phyloP scores from a whole-genome alignment of 2,888 invertebrate genomes.

The Rhamphomyia laevipes region DNA sequence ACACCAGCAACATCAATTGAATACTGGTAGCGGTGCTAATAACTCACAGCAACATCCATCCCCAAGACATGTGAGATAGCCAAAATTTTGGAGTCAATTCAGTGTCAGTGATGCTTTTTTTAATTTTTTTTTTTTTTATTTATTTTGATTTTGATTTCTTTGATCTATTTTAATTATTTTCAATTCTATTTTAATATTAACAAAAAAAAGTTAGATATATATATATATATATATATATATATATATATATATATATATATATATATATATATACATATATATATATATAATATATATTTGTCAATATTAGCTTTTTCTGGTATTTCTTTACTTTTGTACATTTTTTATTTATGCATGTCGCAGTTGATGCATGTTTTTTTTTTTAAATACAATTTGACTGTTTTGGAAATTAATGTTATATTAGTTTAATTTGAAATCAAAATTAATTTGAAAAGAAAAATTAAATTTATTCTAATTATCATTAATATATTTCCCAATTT shows the following conservation, averaged over 20 bases:
- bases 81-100: slow-evolving; percentile 40
- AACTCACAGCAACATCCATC: slow-evolving; percentile 30
- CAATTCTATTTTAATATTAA: slow-evolving; percentile 10
- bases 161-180: slow-evolving; percentile 25
- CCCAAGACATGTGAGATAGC: slow-evolving; percentile 41
- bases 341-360: not conserved
- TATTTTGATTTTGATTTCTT: slow-evolving; percentile 42
- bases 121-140: slow-evolving; percentile 35
- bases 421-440: slow-evolving; percentile 29
- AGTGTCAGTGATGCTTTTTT: slow-evolving; percentile 38
- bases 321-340: not conserved
- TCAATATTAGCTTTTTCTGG: not conserved
- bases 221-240: too few species aligned
- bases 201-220: not conserved
- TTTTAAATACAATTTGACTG: slow-evolving; percentile 7
- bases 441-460: slow-evolving; percentile 7
- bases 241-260: too few species aligned
- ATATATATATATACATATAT: too few species aligned
- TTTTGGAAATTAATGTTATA: slow-evolving; percentile 16
- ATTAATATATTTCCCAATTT: not conserved
- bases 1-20: slow-evolving; percentile 11
- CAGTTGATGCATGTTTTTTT: slow-evolving; percentile 31
- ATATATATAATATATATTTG: too few species aligned
- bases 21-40: slow-evolving; percentile 1
- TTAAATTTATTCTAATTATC: not conserved